Conservation (phyloP, 2,113 vertebrate species). For the Cinclus cinclus region DNA sequence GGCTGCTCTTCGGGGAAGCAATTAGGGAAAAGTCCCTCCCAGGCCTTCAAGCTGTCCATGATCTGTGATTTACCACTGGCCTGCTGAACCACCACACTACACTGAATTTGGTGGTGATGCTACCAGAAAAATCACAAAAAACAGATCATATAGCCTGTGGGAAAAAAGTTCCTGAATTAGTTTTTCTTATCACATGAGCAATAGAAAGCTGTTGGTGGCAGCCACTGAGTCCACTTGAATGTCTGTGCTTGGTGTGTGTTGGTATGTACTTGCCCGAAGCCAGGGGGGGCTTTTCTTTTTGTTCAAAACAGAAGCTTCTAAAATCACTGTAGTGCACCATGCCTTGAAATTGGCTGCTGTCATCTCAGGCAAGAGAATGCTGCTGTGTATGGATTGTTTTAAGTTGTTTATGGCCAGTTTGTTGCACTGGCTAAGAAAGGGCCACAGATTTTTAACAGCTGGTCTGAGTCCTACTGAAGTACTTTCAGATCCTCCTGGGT, state of each 20-base stretch:
- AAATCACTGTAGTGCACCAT: neutral
- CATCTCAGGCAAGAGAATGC: neutral
- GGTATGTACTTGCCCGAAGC: too few relatives aligned
- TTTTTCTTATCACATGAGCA: neutral
- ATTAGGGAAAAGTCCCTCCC: neutral
- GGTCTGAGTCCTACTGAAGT: neutral
- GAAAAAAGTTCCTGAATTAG: neutral
- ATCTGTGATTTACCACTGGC: rapidly evolving
- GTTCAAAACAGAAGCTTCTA: neutral
- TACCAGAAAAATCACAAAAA: rapidly evolving
- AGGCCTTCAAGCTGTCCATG: neutral
- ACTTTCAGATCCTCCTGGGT: neutral
- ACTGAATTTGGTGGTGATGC: neutral
- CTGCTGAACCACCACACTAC: neutral
- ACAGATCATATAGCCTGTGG: neutral
- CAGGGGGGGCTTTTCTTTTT: neutral
- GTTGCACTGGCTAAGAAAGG: neutral
- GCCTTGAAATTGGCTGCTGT: neutral
- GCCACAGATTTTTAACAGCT: neutral
- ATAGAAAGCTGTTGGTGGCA: neutral
- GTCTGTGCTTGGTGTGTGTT: neutral
- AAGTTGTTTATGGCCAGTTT: neutral
- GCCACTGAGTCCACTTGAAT: neutral
- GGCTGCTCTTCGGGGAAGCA: neutral
- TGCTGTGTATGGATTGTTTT: neutral